A percentile compares a stretch with the other conserved stretches of the same genome.
Evolutionary conservation across 2,797 vertebrate genomes (phyloP).

Genomic region (Bryconaethiops microstoma): DNA sequence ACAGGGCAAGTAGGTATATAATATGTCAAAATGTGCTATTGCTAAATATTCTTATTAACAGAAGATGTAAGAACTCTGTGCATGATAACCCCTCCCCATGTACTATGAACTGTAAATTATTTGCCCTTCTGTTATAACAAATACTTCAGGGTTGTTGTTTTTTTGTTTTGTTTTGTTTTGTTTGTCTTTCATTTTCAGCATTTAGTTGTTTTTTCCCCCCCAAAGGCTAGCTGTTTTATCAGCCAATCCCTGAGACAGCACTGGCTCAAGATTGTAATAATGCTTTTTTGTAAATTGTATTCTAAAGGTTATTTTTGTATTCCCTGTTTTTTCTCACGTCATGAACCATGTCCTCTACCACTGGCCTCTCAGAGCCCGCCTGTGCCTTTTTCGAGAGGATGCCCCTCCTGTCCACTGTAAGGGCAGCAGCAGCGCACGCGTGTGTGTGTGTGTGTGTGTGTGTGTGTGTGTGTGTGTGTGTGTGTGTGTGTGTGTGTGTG

Average conservation of each 20-base stretch:
- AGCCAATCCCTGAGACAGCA: constrained; percentile 82
- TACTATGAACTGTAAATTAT: constrained; percentile 95
- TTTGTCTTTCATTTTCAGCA: constrained; percentile 60
- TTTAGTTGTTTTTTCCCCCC: constrained; percentile 60
- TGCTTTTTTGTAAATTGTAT: constrained; percentile 95
- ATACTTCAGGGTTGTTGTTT: constrained; percentile 80
- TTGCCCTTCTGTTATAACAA: constrained; percentile 89
- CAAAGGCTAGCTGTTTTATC: constrained; percentile 53
- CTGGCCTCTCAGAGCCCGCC: constrained; percentile 83
- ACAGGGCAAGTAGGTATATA: constrained; percentile 93
- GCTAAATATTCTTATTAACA: constrained; percentile 91
- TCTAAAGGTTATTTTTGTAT: constrained; percentile 99
- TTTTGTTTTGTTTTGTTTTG: too few species aligned
- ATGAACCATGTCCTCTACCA: constrained; percentile 75
- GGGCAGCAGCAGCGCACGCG: not conserved
- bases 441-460: constrained; percentile 14
- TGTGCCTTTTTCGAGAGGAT: constrained; percentile 88
- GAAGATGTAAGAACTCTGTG: constrained; percentile 98
- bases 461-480: constrained; percentile 25
- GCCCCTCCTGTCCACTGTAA: constrained; percentile 40
- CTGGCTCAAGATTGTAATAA: constrained; percentile 92
- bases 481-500: constrained; percentile 5
- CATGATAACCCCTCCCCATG: constrained; percentile 84
- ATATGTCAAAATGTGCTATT: constrained; percentile 87
- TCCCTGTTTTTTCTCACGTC: constrained; percentile 63